phyloP scores from a whole-genome alignment of 2,797 vertebrate species.

The Danio choprae region DNA sequence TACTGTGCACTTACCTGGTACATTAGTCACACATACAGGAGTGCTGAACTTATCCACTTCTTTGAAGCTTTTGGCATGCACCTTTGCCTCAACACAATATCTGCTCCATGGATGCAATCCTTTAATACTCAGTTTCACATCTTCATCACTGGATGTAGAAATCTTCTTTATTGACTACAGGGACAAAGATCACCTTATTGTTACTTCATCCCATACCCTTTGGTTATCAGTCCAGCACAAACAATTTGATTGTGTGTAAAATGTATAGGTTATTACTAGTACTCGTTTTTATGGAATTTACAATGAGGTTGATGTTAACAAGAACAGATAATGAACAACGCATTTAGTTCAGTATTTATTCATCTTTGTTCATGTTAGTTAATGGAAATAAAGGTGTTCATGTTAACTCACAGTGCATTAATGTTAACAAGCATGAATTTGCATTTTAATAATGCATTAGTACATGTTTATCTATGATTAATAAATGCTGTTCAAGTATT shows the following conservation, averaged over 20 bases:
- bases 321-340: no score
- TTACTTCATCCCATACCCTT: not conserved
- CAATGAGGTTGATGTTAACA: no score
- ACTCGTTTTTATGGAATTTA: no score
- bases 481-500: no score
- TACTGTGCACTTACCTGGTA: slow-evolving; percentile 25
- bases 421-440: no score
- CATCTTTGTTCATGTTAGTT: no score
- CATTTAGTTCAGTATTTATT: no score
- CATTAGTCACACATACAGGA: slow-evolving; percentile 9
- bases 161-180: not conserved
- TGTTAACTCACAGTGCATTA: no score
- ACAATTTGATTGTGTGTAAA: not conserved
- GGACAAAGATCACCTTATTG: not conserved
- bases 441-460: no score
- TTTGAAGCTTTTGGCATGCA: not conserved
- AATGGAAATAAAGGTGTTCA: no score
- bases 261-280: no score
- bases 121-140: not conserved
- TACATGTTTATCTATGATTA: no score
- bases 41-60: not conserved
- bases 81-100: slow-evolving; percentile 15
- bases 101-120: slow-evolving; percentile 5
- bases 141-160: not conserved
- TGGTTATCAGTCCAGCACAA: not conserved